A percentile compares a stretch with the other conserved stretches of the same genome.
Evolutionary conservation across 2,888 invertebrate species (phyloP).

Genomic region (Tetragnatha montana): DNA sequence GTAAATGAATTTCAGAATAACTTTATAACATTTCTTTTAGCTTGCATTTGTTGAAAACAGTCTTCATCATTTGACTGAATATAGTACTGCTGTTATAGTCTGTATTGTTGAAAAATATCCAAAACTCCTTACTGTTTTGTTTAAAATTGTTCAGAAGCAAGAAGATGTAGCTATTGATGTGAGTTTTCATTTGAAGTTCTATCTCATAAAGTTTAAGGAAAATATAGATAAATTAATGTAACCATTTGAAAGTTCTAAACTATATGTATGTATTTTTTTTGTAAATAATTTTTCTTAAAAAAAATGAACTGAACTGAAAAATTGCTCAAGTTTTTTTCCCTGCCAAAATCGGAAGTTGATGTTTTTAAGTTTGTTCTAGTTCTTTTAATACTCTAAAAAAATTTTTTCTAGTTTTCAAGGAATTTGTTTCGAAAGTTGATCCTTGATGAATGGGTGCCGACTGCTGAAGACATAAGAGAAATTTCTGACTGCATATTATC

Average conservation of each 20-base stretch:
- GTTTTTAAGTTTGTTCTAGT: not conserved
- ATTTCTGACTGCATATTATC: slow-evolving; percentile 83
- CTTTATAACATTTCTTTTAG: slow-evolving; percentile 3
- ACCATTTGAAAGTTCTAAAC: no score
- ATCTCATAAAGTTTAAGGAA: not conserved
- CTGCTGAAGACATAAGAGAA: slow-evolving; percentile 81
- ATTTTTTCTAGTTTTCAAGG: slow-evolving; percentile 78
- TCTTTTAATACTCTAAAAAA: not conserved
- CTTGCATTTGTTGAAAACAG: slow-evolving; percentile 52
- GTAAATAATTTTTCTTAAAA: no score
- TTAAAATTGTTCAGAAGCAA: slow-evolving; percentile 79
- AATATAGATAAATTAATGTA: not conserved
- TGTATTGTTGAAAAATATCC: slow-evolving; percentile 84
- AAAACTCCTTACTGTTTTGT: slow-evolving; percentile 82
- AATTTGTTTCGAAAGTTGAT: slow-evolving; percentile 86
- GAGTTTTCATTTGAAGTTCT: slow-evolving; percentile 1
- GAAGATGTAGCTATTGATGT: slow-evolving; percentile 72
- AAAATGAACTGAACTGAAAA: no score
- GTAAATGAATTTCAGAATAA: no score
- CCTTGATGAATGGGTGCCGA: slow-evolving; percentile 83
- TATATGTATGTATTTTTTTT: no score
- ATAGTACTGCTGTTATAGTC: slow-evolving; percentile 83
- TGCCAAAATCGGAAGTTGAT: not conserved
- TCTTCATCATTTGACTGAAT: slow-evolving; percentile 83
- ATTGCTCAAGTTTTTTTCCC: no score